Conservation (phyloP, 2,888 invertebrate species). For the Drosophila emarginata region DNA sequence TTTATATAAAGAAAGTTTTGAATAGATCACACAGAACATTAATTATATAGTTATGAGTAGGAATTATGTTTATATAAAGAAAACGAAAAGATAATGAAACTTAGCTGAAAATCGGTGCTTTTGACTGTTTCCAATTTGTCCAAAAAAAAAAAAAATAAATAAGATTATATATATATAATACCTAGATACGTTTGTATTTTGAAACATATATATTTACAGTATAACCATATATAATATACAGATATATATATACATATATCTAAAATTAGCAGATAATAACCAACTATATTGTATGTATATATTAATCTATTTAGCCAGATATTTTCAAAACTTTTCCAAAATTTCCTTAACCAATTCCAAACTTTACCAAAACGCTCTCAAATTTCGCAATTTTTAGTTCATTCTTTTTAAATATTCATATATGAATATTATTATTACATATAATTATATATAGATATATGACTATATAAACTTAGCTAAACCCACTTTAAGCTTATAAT, state of each 20-base stretch:
- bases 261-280: slow-evolving; percentile 13
- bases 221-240: slow-evolving; percentile 26
- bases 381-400: slow-evolving; percentile 52
- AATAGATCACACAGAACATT: slow-evolving; percentile 56
- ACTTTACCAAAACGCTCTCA: slow-evolving; percentile 71
- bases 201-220: slow-evolving; percentile 67
- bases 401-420: slow-evolving; percentile 39
- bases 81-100: slow-evolving; percentile 71
- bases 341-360: slow-evolving; percentile 19
- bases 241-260: slow-evolving; percentile 30
- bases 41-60: slow-evolving; percentile 51
- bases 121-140: slow-evolving; percentile 83
- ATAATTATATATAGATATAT: slow-evolving; percentile 25
- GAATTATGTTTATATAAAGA: slow-evolving; percentile 60
- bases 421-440: slow-evolving; percentile 38
- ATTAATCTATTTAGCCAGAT: slow-evolving; percentile 37
- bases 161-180: slow-evolving; percentile 56
- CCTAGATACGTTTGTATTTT: slow-evolving; percentile 75
- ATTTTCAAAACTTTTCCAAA: slow-evolving; percentile 22
- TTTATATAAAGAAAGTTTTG: slow-evolving; percentile 46
- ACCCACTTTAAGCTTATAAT: slow-evolving; percentile 65
- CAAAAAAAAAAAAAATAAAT: slow-evolving; percentile 45
- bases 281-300: slow-evolving; percentile 27
- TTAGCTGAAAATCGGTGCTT: slow-evolving; percentile 84
- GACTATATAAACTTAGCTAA: slow-evolving; percentile 27